Conservation (phyloP, 2,888 invertebrate genomes). For the Polia nebulosa region DNA sequence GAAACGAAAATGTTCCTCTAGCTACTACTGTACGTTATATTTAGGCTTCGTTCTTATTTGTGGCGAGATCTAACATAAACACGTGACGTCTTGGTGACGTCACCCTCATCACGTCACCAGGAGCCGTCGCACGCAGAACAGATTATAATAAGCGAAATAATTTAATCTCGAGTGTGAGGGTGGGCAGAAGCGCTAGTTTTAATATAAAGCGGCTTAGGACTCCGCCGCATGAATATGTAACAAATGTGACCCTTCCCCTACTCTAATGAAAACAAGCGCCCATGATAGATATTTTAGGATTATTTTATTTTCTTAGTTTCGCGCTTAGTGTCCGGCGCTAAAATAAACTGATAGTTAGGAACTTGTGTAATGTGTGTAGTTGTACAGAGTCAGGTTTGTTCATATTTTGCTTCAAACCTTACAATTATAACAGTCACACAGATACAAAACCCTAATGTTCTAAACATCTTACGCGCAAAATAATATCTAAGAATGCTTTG, state of each 20-base stretch:
- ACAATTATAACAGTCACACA: background rate
- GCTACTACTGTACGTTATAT: background rate
- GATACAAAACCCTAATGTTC: background rate
- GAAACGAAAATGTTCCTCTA: background rate
- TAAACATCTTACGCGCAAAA: background rate
- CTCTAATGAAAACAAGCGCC: slow-evolving; percentile 65
- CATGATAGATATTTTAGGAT: slow-evolving; percentile 59
- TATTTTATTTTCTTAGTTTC: slow-evolving; percentile 62
- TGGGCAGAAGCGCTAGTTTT: slow-evolving; percentile 59
- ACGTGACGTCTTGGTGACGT: slow-evolving; percentile 26
- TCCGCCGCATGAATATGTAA: slow-evolving; percentile 71
- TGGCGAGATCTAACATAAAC: slow-evolving; percentile 11
- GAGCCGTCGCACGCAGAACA: slow-evolving; percentile 14
- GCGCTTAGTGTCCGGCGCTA: slow-evolving; percentile 23
- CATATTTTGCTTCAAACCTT: background rate
- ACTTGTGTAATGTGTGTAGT: background rate
- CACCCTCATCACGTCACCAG: slow-evolving; percentile 31
- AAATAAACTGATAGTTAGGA: slow-evolving; percentile 30
- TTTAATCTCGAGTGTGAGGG: slow-evolving; percentile 49
- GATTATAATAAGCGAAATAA: slow-evolving; percentile 56
- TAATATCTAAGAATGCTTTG: no score
- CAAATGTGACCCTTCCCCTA: slow-evolving; percentile 60
- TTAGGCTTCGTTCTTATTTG: slow-evolving; percentile 10
- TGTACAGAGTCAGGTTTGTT: background rate
- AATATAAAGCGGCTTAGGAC: slow-evolving; percentile 66